Evolutionary conservation across 2,113 vertebrate genomes (phyloP), one percentile per base, ranked within the genome.

Genomic region (Eupsittula cactorum): DNA sequence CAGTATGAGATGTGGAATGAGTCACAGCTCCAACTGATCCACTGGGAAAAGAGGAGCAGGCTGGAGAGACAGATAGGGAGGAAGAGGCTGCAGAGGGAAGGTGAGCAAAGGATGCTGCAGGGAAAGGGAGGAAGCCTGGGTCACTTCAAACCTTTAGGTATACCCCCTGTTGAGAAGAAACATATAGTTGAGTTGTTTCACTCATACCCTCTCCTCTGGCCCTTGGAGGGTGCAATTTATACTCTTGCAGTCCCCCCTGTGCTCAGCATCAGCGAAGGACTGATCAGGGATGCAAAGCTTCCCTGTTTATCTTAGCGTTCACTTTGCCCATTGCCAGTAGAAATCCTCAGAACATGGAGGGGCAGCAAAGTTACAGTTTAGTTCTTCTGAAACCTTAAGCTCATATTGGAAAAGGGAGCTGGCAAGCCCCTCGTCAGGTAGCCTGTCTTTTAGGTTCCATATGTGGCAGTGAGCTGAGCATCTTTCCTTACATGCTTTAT

Each of bases 21-120:
- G 82, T 91, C 95, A 91, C 69, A 93, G 50, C 29, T 95, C 80
- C 73, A 86, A 55, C 52, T 92, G 85, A 85, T 82, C 85, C 80
- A 41, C 95, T 82, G 87, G 52, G 70, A 95, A 75, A 79, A 76
- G 73, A 75, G 41, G 9, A 91, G 55, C 28, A 44, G 37, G 63
- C 82, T 94, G 77, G 47, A 70, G 39, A 91, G 52, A 37, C 0
- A 42, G 46, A 33, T 2, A 60, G 52, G 33, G 73, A 92, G 62
- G 73, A 47, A 52, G 68, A 91, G 17, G 53, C 39, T 80, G 70
- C 50, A 83, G 33, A 69, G 27, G 33, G 33, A 82, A 76, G 60
- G 60, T 39, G 41, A 95, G 20, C 42, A 86, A 73, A 88, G 47
- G 53, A 35, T 2, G 3, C 16, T 53, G 41, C 25, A 82, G 55